Percentiles rank a stretch among this genome's conserved stretches.
These are phyloP conservation scores for Capreolus pygargus DNA, from an alignment of 2,113 vertebrate genomes.

Conservation along the genomic window DNA sequence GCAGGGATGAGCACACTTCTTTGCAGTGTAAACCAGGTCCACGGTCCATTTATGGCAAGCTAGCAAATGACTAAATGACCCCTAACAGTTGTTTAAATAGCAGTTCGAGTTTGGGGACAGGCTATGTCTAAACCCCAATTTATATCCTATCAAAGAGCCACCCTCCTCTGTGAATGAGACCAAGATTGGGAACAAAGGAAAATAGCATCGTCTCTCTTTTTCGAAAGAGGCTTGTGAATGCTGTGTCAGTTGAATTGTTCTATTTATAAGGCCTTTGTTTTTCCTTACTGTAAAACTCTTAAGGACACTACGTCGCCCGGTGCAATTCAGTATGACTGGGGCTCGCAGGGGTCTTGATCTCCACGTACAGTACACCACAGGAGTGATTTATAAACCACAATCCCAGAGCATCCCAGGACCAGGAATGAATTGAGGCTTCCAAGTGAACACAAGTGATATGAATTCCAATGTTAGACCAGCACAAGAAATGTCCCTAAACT, in stretches of 20 bases:
- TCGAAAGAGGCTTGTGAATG: conserved; percentile 72
- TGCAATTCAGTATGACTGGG: conserved; percentile 80
- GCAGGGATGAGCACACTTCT: background rate
- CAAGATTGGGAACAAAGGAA: conserved; percentile 74
- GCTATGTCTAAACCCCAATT: conserved; percentile 66
- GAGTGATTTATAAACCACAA: conserved; percentile 83
- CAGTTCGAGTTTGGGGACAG: conserved; percentile 34
- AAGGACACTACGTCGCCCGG: conserved; percentile 72
- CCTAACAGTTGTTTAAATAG: conserved; percentile 69
- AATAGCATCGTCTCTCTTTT: conserved; percentile 59
- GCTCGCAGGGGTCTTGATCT: conserved; percentile 78
- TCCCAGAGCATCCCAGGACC: conserved; percentile 78
- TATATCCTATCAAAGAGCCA: conserved; percentile 48
- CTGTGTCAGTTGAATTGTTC: conserved; percentile 72
- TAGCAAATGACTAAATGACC: conserved; percentile 63
- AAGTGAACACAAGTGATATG: conserved; percentile 82
- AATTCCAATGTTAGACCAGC: conserved; percentile 80
- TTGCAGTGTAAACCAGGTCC: background rate
- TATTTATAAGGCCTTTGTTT: conserved; percentile 79
- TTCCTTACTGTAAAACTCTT: conserved; percentile 79
- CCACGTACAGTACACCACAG: conserved; percentile 65
- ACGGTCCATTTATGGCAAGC: background rate
- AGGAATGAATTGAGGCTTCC: conserved; percentile 79
- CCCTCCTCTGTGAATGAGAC: conserved; percentile 63
- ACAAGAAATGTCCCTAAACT: conserved; percentile 73